Percentiles rank a stretch among this genome's conserved stretches.
phyloP scores from a whole-genome alignment of 2,797 vertebrate genomes.

The Ciconia nigra region DNA sequence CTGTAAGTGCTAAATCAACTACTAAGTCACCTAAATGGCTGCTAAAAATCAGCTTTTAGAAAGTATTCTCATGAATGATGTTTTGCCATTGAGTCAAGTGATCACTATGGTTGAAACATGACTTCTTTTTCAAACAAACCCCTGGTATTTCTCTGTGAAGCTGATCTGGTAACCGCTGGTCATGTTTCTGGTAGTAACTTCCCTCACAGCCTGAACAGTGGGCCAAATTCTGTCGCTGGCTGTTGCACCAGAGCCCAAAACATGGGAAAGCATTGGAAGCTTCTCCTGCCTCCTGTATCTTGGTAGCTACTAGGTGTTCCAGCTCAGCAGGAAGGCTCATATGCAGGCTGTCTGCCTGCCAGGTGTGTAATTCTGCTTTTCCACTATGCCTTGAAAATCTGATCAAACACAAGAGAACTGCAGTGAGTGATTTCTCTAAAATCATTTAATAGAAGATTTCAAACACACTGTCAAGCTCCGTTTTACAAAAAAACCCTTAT shows the following conservation, averaged over 20 bases:
- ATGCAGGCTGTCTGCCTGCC: background rate
- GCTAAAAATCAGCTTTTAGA: background rate
- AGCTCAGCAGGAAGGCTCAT: background rate
- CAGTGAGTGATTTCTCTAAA: background rate
- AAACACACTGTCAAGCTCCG: background rate
- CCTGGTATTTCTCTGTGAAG: background rate
- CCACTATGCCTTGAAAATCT: background rate
- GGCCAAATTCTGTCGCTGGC: background rate
- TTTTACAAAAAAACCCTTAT: background rate
- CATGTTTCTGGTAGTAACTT: background rate
- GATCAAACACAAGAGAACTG: background rate
- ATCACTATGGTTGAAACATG: background rate
- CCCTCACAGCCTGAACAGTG: background rate
- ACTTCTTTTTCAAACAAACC: background rate
- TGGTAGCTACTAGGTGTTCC: background rate
- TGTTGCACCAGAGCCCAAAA: background rate
- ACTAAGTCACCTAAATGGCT: background rate
- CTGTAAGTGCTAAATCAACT: conserved; percentile 76
- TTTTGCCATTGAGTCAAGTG: background rate
- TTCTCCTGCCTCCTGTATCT: background rate
- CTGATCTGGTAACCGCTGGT: background rate
- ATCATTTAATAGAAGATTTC: background rate
- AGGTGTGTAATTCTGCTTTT: background rate
- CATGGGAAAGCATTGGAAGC: background rate
- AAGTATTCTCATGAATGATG: background rate